phyloP scores from a whole-genome alignment of 2,113 vertebrate genomes.

The Macrotus californicus region DNA sequence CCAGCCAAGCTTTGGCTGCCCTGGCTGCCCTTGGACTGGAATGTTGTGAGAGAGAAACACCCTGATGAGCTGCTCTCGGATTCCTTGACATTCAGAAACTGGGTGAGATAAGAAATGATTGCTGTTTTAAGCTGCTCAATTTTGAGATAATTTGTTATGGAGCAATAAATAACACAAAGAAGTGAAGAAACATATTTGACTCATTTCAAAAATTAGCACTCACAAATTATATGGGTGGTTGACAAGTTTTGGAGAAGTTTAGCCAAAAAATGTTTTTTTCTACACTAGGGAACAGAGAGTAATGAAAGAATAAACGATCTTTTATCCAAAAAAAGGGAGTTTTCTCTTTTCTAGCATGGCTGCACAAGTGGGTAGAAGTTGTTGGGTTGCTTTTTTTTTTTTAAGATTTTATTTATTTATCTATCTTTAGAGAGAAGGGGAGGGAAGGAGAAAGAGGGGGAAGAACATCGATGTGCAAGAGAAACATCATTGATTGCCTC shows the following conservation, averaged over 20 bases:
- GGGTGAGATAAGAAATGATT: neutral
- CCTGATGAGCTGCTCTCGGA: neutral
- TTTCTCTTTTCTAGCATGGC: neutral
- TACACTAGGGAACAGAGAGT: neutral
- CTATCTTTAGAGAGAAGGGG: neutral
- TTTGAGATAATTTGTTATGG: neutral
- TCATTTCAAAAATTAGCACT: neutral
- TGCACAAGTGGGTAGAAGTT: neutral
- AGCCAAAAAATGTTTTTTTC: neutral
- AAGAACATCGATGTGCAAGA: too few species aligned
- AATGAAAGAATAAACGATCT: neutral
- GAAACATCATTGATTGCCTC: too few species aligned
- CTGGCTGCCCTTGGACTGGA: neutral
- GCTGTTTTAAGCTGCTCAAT: neutral
- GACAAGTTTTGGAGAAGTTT: neutral
- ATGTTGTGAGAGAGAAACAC: neutral
- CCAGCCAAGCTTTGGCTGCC: neutral
- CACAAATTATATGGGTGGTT: neutral
- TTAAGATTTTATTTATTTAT: too few species aligned
- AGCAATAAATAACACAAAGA: neutral
- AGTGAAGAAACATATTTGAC: neutral
- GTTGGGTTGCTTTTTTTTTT: too few species aligned
- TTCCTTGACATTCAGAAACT: neutral
- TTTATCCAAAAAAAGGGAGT: neutral
- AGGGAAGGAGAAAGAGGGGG: neutral